Conservation (phyloP, 1,140 invertebrate genomes). For the Drosophila subpulchrella region DNA sequence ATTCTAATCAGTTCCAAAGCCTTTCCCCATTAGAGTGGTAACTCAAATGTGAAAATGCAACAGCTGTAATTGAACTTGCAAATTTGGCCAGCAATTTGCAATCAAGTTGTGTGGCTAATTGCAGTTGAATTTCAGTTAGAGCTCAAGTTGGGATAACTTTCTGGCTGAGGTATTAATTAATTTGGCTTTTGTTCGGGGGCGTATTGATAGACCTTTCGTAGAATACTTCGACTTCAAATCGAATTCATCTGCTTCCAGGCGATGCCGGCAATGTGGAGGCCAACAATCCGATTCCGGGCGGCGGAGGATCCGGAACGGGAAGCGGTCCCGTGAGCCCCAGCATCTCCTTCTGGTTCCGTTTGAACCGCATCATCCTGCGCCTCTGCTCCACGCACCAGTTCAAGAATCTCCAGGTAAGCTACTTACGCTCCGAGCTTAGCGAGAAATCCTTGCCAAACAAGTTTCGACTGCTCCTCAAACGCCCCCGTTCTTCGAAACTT, state of each 20-base stretch:
- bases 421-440: conserved; percentile 54
- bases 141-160: conserved; percentile 8
- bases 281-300: conserved; percentile 56
- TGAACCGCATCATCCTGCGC: conserved; percentile 84
- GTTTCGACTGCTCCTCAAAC: conserved; percentile 14
- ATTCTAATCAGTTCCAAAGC: conserved; percentile 23
- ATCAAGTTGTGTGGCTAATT: conserved; percentile 13
- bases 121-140: conserved; percentile 13
- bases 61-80: conserved; percentile 15
- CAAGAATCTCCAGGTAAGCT: conserved; percentile 88
- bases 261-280: conserved; percentile 62
- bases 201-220: conserved; percentile 7
- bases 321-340: conserved; percentile 69
- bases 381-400: conserved; percentile 88
- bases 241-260: conserved; percentile 35
- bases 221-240: conserved; percentile 7
- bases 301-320: conserved; percentile 47
- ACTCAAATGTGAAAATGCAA: conserved; percentile 27
- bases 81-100: conserved; percentile 1
- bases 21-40: conserved; percentile 1
- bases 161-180: conserved; percentile 35
- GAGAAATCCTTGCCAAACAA: conserved; percentile 47
- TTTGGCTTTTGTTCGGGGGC: conserved; percentile 9
- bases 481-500: conserved; percentile 25
- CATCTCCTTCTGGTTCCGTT: conserved; percentile 83